phyloP scores from a whole-genome alignment of 2,113 vertebrate species.

The Hippocampus abdominalis region DNA sequence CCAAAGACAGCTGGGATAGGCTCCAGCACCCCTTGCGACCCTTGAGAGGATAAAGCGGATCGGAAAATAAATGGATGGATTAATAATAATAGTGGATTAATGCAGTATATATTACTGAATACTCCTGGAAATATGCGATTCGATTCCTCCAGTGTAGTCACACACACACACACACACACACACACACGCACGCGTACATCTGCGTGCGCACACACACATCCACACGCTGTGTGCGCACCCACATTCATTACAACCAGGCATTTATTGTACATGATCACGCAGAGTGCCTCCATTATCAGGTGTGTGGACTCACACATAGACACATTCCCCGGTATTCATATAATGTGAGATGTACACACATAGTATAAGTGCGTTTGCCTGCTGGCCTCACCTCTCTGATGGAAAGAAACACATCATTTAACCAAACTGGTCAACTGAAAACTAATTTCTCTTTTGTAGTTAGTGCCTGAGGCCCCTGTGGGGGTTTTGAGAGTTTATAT shows the following conservation, averaged over 20 bases:
- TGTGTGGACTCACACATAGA: conserved; percentile 21
- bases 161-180: conserved; percentile 16
- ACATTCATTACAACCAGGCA: conserved; percentile 11
- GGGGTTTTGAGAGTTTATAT: conserved; percentile 62
- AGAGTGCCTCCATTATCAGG: conserved; percentile 14
- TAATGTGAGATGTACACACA: conserved; percentile 16
- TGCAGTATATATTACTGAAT: conserved; percentile 26
- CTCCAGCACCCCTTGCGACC: too few species aligned
- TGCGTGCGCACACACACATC: not conserved
- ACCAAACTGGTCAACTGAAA: conserved; percentile 73
- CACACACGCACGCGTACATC: not conserved
- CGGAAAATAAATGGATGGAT: too few species aligned
- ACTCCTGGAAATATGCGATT: conserved; percentile 6
- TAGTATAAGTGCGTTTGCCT: conserved; percentile 43
- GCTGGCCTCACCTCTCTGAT: conserved; percentile 56
- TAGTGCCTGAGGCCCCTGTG: conserved; percentile 59
- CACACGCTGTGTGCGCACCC: not conserved
- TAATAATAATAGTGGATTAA: too few species aligned
- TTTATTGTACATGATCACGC: conserved; percentile 3
- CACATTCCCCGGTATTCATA: conserved; percentile 21
- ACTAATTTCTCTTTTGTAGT: conserved; percentile 72
- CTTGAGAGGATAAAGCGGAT: too few species aligned
- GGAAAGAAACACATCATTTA: conserved; percentile 73
- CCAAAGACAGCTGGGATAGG: too few species aligned
- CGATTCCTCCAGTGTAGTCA: conserved; percentile 12